Conservation (phyloP, 2,113 vertebrate genomes). For the Oceanites oceanicus region DNA sequence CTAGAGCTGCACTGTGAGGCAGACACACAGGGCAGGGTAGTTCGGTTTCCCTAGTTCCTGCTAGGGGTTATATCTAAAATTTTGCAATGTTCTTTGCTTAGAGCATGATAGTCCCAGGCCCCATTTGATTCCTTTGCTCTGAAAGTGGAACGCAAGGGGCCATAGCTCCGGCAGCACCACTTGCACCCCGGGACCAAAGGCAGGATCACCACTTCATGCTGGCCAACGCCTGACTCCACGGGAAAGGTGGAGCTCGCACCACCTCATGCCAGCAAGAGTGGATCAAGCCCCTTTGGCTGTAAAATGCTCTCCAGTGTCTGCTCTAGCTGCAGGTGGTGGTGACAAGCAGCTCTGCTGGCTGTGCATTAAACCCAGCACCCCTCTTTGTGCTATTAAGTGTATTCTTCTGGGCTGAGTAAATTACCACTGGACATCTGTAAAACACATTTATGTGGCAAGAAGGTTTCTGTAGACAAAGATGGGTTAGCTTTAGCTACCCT, state of each 20-base stretch:
- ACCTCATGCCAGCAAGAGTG: neutral
- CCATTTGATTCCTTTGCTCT: neutral
- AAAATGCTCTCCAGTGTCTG: neutral
- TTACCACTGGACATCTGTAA: constrained; percentile 63
- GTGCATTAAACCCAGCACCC: constrained; percentile 10
- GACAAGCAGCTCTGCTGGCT: constrained; percentile 1
- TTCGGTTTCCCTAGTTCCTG: neutral
- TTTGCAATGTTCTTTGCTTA: neutral
- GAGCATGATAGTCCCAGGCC: neutral
- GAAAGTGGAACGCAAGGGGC: neutral
- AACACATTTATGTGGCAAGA: constrained; percentile 61
- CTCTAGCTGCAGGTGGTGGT: constrained; percentile 24
- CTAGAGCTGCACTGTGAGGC: neutral
- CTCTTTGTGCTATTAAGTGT: neutral
- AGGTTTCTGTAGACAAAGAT: constrained; percentile 57
- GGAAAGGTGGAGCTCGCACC: neutral
- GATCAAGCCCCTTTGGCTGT: neutral
- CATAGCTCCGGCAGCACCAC: neutral
- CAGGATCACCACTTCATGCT: neutral
- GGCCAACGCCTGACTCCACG: neutral
- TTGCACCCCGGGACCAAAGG: rapidly evolving
- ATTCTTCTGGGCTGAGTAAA: constrained; percentile 25
- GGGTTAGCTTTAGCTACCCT: constrained; percentile 41
- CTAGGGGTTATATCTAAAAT: neutral
- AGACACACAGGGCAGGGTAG: neutral